Evolutionary conservation across 1,140 invertebrate genomes (phyloP).

Genomic region (Drosophila tani): DNA sequence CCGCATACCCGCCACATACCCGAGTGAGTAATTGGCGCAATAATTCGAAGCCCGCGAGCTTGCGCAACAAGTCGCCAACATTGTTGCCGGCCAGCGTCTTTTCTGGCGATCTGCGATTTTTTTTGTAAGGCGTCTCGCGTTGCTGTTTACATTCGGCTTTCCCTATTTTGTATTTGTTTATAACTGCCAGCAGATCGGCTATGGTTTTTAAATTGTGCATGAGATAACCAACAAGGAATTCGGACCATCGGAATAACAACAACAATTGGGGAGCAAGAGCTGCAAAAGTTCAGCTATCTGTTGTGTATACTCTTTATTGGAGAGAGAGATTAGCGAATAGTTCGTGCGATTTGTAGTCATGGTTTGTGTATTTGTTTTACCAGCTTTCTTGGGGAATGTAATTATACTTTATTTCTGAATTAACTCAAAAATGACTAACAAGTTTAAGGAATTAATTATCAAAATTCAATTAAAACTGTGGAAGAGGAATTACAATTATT

Average conservation of each 20-base stretch:
- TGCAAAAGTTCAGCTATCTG: constrained; percentile 11
- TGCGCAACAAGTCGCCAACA: constrained; percentile 33
- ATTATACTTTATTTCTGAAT: too few species aligned
- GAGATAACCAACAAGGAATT: constrained; percentile 10
- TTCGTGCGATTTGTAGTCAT: neutral
- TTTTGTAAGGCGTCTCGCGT: constrained; percentile 23
- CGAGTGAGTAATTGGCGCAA: constrained; percentile 27
- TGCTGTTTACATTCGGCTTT: constrained; percentile 25
- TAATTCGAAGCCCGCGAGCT: neutral
- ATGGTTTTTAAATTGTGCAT: neutral
- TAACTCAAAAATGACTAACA: too few species aligned
- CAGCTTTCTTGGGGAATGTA: neutral
- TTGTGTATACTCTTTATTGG: constrained; percentile 6
- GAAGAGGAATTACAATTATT: too few species aligned
- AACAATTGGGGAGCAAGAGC: neutral
- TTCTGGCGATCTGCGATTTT: neutral
- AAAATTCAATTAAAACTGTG: too few species aligned
- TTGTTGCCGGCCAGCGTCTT: constrained; percentile 29
- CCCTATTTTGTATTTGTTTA: constrained; percentile 18
- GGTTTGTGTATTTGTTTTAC: too few species aligned
- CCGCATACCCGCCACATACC: neutral
- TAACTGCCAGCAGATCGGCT: constrained; percentile 1
- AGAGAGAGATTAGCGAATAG: neutral
- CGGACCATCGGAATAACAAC: neutral
- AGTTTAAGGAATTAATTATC: too few species aligned